These are phyloP conservation scores for Fistularia tabacaria DNA, from an alignment of 2,797 vertebrate genomes.

Conservation along the genomic window DNA sequence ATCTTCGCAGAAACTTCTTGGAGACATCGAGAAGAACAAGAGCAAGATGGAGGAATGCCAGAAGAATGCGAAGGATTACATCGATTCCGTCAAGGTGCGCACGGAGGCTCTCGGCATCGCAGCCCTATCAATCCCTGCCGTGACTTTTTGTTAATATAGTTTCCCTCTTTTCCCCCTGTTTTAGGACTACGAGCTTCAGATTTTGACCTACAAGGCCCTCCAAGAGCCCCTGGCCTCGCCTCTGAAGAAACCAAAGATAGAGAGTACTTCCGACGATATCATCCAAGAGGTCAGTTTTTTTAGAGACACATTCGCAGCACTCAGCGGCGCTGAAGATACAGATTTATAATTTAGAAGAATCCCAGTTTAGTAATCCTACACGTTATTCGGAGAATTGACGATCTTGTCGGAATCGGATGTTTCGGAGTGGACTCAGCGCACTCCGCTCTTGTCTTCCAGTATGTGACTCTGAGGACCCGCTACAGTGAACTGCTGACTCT, in stretches of 20 bases:
- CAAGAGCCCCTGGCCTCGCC: slow-evolving; percentile 87
- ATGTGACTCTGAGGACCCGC: slow-evolving; percentile 85
- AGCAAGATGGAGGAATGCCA: slow-evolving; percentile 89
- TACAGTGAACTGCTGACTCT: slow-evolving; percentile 92
- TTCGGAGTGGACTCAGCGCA: background rate
- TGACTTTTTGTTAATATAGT: background rate
- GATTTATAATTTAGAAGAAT: too few species aligned
- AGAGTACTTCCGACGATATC: slow-evolving; percentile 84
- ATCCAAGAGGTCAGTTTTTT: slow-evolving; percentile 85
- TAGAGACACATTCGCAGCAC: too few species aligned
- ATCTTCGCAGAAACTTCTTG: slow-evolving; percentile 81
- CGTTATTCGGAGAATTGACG: too few species aligned
- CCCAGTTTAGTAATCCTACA: too few species aligned
- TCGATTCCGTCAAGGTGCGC: slow-evolving; percentile 89
- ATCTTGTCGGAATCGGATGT: too few species aligned
- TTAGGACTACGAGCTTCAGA: slow-evolving; percentile 91
- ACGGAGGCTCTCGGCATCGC: accelerated
- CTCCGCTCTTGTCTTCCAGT: slow-evolving; percentile 68
- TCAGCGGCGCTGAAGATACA: too few species aligned
- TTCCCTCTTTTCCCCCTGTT: background rate
- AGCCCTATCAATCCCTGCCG: background rate
- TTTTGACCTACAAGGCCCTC: slow-evolving; percentile 90
- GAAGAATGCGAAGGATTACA: slow-evolving; percentile 87
- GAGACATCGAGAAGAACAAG: slow-evolving; percentile 84
- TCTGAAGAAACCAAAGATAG: slow-evolving; percentile 89